Conservation (phyloP, 2,888 invertebrate genomes). For the Carterocephalus palaemon region DNA sequence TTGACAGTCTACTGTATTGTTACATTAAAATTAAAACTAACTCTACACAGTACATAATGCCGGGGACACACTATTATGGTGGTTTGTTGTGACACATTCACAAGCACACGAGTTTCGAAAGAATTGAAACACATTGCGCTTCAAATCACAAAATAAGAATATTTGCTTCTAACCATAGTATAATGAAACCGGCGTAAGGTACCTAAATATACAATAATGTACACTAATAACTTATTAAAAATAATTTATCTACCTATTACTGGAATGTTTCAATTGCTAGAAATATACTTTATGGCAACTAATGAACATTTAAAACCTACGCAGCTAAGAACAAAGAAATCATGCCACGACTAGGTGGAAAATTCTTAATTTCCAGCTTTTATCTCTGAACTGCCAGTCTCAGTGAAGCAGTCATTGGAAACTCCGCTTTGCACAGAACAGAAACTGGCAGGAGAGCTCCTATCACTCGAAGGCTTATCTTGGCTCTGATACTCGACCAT, state of each 20-base stretch:
- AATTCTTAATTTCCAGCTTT: conserved; percentile 57
- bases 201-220: conserved; percentile 15
- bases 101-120: too few species aligned
- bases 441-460: conserved; percentile 70
- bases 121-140: too few species aligned
- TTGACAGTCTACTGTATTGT: too few species aligned
- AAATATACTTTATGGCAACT: conserved; percentile 18
- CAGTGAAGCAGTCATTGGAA: conserved; percentile 65
- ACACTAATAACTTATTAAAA: conserved; percentile 19
- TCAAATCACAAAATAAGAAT: too few species aligned
- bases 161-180: too few species aligned
- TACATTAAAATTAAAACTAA: too few species aligned
- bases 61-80: too few species aligned
- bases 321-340: conserved; percentile 1
- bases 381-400: conserved; percentile 60
- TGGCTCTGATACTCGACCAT: conserved; percentile 70
- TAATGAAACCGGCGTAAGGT: too few species aligned
- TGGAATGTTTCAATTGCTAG: conserved; percentile 7
- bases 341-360: conserved; percentile 7
- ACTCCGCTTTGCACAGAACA: conserved; percentile 64
- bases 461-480: conserved; percentile 56
- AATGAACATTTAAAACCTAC: conserved; percentile 14
- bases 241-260: conserved; percentile 27
- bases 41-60: too few species aligned
- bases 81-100: too few species aligned